Evolutionary conservation across 2,888 invertebrate species (phyloP).

Genomic region (Folsomia candida): DNA sequence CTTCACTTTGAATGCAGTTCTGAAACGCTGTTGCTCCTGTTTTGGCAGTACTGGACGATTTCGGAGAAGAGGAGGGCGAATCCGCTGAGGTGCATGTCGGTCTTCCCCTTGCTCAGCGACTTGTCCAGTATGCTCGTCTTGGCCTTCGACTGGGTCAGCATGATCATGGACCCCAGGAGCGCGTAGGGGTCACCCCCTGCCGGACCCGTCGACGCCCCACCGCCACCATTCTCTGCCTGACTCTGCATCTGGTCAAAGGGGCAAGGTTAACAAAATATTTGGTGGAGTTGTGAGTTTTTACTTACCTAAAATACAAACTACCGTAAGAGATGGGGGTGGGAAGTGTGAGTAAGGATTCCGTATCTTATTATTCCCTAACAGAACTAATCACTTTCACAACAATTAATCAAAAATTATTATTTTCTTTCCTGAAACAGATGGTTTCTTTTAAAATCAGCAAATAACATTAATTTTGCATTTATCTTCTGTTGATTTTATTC

Average conservation of each 20-base stretch:
- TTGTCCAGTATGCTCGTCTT: slow-evolving; percentile 83
- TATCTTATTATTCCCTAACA: too few species aligned
- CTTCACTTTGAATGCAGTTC: slow-evolving; percentile 88
- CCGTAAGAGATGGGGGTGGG: too few species aligned
- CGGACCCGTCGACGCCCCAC: neutral
- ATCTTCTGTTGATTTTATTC: too few species aligned
- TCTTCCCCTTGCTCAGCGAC: slow-evolving; percentile 85
- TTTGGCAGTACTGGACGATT: slow-evolving; percentile 97
- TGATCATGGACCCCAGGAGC: slow-evolving; percentile 33
- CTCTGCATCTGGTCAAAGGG: too few species aligned
- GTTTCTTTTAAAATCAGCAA: too few species aligned
- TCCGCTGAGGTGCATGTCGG: slow-evolving; percentile 85
- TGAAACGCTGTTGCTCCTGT: slow-evolving; percentile 88
- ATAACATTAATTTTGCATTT: too few species aligned
- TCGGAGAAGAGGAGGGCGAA: slow-evolving; percentile 96
- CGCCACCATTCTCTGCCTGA: neutral
- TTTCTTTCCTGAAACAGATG: too few species aligned
- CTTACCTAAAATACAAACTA: neutral
- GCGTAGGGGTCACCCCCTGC: slow-evolving; percentile 31
- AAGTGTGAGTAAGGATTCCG: too few species aligned
- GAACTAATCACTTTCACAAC: too few species aligned
- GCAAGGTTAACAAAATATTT: too few species aligned
- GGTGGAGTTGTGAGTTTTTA: too few species aligned
- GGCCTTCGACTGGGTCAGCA: slow-evolving; percentile 52
- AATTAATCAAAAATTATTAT: too few species aligned